Base-by-base conservation (phyloP, 2,113 vertebrate species). In the Podarcis raffonei region DNA sequence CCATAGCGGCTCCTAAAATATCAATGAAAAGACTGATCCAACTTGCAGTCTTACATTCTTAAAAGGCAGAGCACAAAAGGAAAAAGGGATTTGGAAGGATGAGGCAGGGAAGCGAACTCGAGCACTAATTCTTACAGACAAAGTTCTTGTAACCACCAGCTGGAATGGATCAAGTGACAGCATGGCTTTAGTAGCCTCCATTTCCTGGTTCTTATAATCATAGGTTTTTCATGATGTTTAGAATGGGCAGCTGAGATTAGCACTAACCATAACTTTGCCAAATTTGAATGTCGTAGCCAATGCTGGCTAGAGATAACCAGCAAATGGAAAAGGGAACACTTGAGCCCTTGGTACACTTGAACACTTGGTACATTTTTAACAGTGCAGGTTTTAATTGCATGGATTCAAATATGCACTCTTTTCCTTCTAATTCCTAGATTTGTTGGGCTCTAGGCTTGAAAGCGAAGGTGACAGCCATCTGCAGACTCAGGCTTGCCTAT, bases 401-500 rank as follows among this genome's bases (percentile, higher is more conserved):
- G 2, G 16, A 22, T 88, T 77, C 20, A 39, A 1, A 30, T 23
- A 48, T 48, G 16, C 11, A 16, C 71, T 81, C 90, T 27, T 89
- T 30, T n/a, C 3, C 62, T 20, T 74, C 5, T 92, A 62, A 80
- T 62, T n/a, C 84, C 2, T 85, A 99, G 99, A 98, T 93, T 95
- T 98, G 7, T 95, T 99, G 59, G 99, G 99, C 13, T 94, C 93
- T 89, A 97, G 99, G 59, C 96, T 99, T 94, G 98, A 99, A 91
- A 97, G 86, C 0, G 97, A 98, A 76, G 97, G 97, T 2, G 98
- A 98, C 11, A 87, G 53, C 3, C 53, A 95, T 15, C 96, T 99
- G 78, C 98, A 97, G 92, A 96, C 97, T 0, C 98, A 99, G 85
- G 99, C 99, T 2, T 99, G 98, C 94, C 97, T 99, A 85, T 99